Evolutionary conservation across 1,140 invertebrate species (phyloP).

Genomic region (Adelges cooleyi): DNA sequence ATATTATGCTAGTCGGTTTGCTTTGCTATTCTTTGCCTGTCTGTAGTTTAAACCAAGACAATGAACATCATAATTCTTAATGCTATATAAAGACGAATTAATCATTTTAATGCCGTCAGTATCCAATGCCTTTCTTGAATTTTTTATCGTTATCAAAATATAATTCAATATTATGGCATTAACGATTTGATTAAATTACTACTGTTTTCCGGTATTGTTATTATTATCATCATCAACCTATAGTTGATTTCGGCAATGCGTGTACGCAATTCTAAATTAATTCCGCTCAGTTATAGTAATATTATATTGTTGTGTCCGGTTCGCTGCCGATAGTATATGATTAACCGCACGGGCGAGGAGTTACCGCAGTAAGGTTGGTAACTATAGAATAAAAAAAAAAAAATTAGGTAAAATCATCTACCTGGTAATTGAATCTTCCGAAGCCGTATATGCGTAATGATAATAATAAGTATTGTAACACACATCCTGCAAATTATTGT

Average conservation of each 20-base stretch:
- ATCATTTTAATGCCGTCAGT: background rate
- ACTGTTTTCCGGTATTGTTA: background rate
- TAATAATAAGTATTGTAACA: background rate
- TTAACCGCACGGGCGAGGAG: background rate
- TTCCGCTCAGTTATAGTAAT: too few species aligned
- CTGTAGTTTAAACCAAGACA: too few species aligned
- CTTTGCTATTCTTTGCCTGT: too few species aligned
- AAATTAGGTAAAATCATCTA: background rate
- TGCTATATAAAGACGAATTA: too few species aligned
- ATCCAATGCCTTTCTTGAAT: constrained; percentile 14
- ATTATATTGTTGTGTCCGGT: background rate
- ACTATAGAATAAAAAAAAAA: background rate
- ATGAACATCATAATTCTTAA: too few species aligned
- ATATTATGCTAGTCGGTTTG: too few species aligned
- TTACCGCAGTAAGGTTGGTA: too few species aligned
- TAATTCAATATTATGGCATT: background rate
- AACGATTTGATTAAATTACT: constrained; percentile 26
- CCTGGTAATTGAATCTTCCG: constrained; percentile 2
- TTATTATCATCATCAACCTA: background rate
- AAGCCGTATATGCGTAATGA: constrained; percentile 1
- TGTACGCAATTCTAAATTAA: constrained; percentile 21
- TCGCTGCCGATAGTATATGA: background rate
- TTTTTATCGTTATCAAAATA: constrained; percentile 23
- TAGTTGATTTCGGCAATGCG: background rate
- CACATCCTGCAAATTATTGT: constrained; percentile 6